Conservation (phyloP, 2,113 vertebrate genomes). For the Labrus mixtus region DNA sequence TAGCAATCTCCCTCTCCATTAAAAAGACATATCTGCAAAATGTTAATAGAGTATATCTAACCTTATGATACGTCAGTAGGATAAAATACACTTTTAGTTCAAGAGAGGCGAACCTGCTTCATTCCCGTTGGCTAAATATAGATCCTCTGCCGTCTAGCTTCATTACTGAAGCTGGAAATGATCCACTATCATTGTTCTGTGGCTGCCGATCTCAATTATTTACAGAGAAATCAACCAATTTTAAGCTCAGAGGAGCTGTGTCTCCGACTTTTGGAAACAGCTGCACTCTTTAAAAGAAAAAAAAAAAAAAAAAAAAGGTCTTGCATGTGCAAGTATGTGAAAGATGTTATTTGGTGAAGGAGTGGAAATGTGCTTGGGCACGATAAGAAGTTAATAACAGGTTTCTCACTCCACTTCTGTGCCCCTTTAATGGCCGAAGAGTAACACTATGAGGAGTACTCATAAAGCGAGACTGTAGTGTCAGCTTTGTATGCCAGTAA, state of each 20-base stretch:
- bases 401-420: conserved; percentile 22
- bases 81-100: conserved; percentile 26
- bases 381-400: conserved; percentile 36
- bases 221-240: conserved; percentile 25
- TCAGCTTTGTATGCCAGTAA: conserved; percentile 20
- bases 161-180: conserved; percentile 49
- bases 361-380: conserved; percentile 38
- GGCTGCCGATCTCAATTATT: conserved; percentile 43
- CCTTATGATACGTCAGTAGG: conserved; percentile 3
- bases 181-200: conserved; percentile 32
- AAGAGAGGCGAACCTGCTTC: conserved; percentile 25
- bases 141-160: conserved; percentile 15
- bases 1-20: conserved; percentile 5
- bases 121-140: conserved; percentile 24
- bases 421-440: neutral
- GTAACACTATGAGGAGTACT: neutral
- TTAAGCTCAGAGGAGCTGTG: neutral
- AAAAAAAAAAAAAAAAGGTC: neutral
- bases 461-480: conserved; percentile 5
- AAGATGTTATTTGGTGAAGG: conserved; percentile 11
- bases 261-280: conserved; percentile 19
- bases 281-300: conserved; percentile 12
- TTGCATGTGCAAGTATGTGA: conserved; percentile 17
- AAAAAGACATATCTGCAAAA: conserved; percentile 3
- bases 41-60: conserved; percentile 17